Evolutionary conservation across 64 coral and sea anemone species (phyloP).

Genomic region (Hydrozoanthus tunicans): DNA sequence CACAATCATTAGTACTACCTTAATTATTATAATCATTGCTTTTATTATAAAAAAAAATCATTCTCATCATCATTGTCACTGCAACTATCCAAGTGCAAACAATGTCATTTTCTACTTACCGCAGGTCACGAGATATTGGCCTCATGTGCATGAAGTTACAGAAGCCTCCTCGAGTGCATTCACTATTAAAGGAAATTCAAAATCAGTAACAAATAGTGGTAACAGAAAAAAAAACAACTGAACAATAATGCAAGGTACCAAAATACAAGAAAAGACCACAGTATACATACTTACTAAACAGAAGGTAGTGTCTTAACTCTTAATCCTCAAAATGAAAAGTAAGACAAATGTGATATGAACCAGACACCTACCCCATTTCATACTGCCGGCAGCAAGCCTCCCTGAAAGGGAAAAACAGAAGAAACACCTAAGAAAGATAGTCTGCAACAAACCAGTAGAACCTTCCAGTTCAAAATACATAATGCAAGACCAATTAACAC

Average conservation of each 20-base stretch:
- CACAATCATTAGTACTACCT: too few relatives aligned
- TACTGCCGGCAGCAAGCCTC: conserved; percentile 99
- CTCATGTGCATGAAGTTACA: conserved; percentile 99
- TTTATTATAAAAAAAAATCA: too few relatives aligned
- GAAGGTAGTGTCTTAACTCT: too few relatives aligned
- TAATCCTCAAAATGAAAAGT: too few relatives aligned
- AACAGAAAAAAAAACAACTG: not conserved
- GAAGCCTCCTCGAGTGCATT: conserved; percentile 99
- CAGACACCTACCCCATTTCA: conserved; percentile 93
- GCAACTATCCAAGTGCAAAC: not conserved
- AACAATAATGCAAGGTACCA: not conserved
- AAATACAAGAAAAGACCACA: too few relatives aligned
- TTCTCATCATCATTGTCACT: too few relatives aligned
- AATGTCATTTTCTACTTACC: conserved; percentile 63
- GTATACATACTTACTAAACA: too few relatives aligned
- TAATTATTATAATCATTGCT: too few relatives aligned
- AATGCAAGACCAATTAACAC: too few relatives aligned
- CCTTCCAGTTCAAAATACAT: too few relatives aligned
- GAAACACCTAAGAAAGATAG: not conserved
- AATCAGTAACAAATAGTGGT: not conserved
- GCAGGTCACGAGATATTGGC: conserved; percentile 89
- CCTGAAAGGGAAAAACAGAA: conserved; percentile 48
- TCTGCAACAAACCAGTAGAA: not conserved
- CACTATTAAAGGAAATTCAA: conserved; percentile 73
- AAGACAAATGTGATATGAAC: too few relatives aligned